phyloP scores from a whole-genome alignment of 2,113 vertebrate species.

The Lamprotornis superbus region DNA sequence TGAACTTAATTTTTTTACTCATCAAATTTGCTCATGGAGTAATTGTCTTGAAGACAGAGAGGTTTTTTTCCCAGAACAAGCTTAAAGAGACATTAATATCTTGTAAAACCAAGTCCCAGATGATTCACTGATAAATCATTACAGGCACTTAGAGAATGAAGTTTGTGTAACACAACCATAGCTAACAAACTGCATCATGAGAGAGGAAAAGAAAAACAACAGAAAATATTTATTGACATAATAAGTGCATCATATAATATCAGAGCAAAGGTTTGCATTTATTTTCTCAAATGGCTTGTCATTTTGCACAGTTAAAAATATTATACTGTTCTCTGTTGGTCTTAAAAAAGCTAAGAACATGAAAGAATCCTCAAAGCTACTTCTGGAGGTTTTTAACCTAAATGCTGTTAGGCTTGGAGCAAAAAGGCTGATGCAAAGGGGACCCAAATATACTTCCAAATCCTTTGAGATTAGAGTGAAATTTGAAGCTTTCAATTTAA shows the following conservation, averaged over 20 bases:
- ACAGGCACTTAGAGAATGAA: neutral
- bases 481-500: neutral
- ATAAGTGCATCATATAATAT: neutral
- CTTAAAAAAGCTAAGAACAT: neutral
- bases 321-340: neutral
- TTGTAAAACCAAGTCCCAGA: neutral
- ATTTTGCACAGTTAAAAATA: neutral
- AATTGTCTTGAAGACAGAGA: slow-evolving; percentile 5
- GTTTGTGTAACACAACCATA: neutral
- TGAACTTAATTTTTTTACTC: neutral
- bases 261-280: neutral
- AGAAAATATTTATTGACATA: slow-evolving; percentile 27
- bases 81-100: neutral
- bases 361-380: neutral
- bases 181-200: neutral
- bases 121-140: neutral
- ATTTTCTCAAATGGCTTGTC: neutral
- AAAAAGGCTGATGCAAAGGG: neutral
- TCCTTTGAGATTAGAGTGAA: neutral
- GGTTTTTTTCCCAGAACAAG: neutral
- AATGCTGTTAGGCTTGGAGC: neutral
- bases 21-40: slow-evolving; percentile 11
- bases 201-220: neutral
- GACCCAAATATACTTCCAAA: neutral
- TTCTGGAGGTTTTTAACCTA: neutral